These are phyloP conservation scores for Pomatostomus ruficeps DNA, from an alignment of 2,113 vertebrate genomes.

Conservation along the genomic window DNA sequence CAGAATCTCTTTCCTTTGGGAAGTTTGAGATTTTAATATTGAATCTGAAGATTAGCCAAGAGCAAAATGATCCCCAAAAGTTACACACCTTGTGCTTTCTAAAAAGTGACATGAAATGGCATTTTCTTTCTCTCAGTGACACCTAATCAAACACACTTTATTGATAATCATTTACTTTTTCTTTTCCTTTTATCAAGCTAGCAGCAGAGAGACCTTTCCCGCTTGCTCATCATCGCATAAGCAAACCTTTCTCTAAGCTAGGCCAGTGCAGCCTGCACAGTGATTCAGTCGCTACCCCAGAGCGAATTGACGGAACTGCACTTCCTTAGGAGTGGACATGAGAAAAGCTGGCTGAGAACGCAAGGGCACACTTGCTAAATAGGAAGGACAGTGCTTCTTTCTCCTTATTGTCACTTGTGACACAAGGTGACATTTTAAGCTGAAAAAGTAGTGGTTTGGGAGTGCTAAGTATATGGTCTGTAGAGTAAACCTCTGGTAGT, in stretches of 20 bases:
- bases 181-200: slow-evolving; percentile 41
- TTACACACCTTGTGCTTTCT: slow-evolving; percentile 3
- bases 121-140: slow-evolving; percentile 64
- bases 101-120: slow-evolving; percentile 40
- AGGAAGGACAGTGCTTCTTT: background rate
- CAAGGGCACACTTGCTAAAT: background rate
- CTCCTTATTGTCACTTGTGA: background rate
- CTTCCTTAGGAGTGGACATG: background rate
- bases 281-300: fast-evolving
- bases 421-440: background rate
- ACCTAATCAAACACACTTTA: slow-evolving; percentile 27
- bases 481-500: background rate
- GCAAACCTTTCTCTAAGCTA: background rate
- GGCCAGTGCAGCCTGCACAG: background rate
- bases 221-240: background rate
- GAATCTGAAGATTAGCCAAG: slow-evolving; percentile 23
- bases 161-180: slow-evolving; percentile 27
- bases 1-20: slow-evolving; percentile 73
- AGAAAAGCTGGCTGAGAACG: background rate
- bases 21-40: slow-evolving; percentile 59
- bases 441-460: background rate
- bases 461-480: background rate
- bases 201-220: slow-evolving; percentile 31
- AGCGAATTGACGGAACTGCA: background rate
- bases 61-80: slow-evolving; percentile 14